Percentiles rank a stretch among this genome's conserved stretches.
phyloP scores from a whole-genome alignment of 1,140 invertebrate species.

The Vanessa atalanta region DNA sequence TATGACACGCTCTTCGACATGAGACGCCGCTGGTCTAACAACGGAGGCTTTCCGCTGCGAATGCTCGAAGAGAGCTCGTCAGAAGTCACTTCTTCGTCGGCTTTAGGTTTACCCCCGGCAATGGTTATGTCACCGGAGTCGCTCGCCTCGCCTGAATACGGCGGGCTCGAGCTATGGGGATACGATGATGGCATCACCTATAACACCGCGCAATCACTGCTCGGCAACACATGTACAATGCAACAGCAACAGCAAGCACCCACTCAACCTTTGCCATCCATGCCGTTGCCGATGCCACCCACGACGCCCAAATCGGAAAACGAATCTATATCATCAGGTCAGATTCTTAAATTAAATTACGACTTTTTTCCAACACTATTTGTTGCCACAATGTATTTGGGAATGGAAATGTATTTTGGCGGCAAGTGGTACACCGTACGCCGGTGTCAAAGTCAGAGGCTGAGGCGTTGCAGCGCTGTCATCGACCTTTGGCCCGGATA shows the following conservation, averaged over 20 bases:
- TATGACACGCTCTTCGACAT: slow-evolving; percentile 79
- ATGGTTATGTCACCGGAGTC: slow-evolving; percentile 86
- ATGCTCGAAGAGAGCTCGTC: slow-evolving; percentile 87
- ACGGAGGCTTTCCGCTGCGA: slow-evolving; percentile 84
- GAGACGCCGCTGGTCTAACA: slow-evolving; percentile 86
- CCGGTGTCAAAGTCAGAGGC: slow-evolving; percentile 34
- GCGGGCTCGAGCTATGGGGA: slow-evolving; percentile 91
- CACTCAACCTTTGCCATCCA: slow-evolving; percentile 76
- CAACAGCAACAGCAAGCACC: slow-evolving; percentile 67
- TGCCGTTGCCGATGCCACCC: slow-evolving; percentile 76
- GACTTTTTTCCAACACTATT: background rate
- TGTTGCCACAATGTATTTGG: background rate
- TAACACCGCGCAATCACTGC: slow-evolving; percentile 62
- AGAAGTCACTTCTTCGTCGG: slow-evolving; percentile 88
- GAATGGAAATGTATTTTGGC: slow-evolving; percentile 44
- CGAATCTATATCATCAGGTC: slow-evolving; percentile 80
- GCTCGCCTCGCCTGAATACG: slow-evolving; percentile 84
- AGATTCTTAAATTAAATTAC: slow-evolving; percentile 42
- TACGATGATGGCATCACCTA: slow-evolving; percentile 79
- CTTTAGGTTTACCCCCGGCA: slow-evolving; percentile 81
- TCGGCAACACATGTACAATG: slow-evolving; percentile 66
- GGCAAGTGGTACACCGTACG: slow-evolving; percentile 42
- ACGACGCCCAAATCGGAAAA: slow-evolving; percentile 80
- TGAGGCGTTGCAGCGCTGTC: slow-evolving; percentile 59
- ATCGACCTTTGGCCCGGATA: slow-evolving; percentile 79